phyloP scores from a whole-genome alignment of 2,113 vertebrate genomes.

The Paradoxurus hermaphroditus region DNA sequence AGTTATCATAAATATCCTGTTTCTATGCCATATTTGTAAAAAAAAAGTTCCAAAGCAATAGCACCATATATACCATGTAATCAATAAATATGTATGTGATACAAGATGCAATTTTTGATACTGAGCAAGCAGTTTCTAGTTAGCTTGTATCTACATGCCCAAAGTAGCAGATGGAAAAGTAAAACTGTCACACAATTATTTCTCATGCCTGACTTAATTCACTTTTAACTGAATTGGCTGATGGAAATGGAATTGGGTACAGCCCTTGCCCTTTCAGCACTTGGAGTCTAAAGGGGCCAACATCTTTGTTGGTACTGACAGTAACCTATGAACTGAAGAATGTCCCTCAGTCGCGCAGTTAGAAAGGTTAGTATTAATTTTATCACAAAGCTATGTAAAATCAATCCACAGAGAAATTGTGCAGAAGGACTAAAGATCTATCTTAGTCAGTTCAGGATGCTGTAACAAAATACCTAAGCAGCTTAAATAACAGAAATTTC shows the following conservation, averaged over 20 bases:
- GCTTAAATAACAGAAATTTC: neutral
- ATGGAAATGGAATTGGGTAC: neutral
- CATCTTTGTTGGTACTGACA: neutral
- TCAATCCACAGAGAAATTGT: neutral
- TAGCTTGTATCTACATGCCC: neutral
- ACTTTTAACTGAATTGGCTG: neutral
- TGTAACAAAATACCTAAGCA: neutral
- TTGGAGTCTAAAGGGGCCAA: neutral
- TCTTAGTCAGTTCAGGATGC: neutral
- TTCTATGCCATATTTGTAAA: neutral
- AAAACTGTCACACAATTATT: neutral
- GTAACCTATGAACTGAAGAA: neutral
- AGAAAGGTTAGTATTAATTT: neutral
- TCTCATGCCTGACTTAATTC: neutral
- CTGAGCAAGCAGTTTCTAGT: neutral
- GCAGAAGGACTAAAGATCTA: neutral
- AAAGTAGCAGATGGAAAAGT: neutral
- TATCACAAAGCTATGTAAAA: neutral
- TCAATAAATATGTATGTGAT: constrained; percentile 24
- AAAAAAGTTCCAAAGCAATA: neutral
- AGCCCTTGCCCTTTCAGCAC: neutral
- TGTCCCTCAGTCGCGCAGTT: neutral
- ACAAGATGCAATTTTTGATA: constrained; percentile 18
- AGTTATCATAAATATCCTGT: neutral
- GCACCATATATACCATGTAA: neutral